Base-by-base conservation (phyloP, 2,888 invertebrate species). In the Caradrina clavipalpis region DNA sequence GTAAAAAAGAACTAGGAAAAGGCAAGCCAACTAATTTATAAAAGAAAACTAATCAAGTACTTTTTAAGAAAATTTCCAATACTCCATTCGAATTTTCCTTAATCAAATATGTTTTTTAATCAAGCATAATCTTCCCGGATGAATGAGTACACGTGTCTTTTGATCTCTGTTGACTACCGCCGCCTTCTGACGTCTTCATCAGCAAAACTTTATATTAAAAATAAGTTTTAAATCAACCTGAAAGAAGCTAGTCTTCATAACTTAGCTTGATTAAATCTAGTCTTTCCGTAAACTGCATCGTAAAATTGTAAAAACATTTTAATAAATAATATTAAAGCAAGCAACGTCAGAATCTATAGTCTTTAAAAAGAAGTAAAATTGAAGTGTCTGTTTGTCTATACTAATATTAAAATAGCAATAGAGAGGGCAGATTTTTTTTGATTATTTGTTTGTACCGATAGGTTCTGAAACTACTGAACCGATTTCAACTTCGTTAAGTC, bases 201-300 rank as follows among this genome's bases (percentile, higher is more conserved):
- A 63, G 56, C 10, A 26, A 39, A 59, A 65, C 42, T 67, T 62
- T 54, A 56, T 61, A 66, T 79, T 76, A 21, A 59, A 51, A 64
- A 68, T 76, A 83, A 84, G 64, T 84, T 80, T 82, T 21, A 76
- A 68, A 78, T 73, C 62, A 79, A 75, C 69, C 57, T 76, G 69
- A 64, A 65, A 54, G 69, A n/a, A 42, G 60, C 21, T 58, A 62
- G 73, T 68, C 63, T 55, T 50, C 61, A 8, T 19, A 70, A 64
- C 64, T 62, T 47, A 59, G 62, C 72, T 69, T 74, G 78, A 83
- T 84, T 83, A 78, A 84, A 84, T 82, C 61, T 69, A 75, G 68
- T 56, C 50, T 50, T 66, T 62, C 73, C 51, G 70, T 63, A 59
- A 58, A 17, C 45, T 70, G 55, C 61, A 22, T 81, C 80, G 73